Evolutionary conservation across 1,140 invertebrate genomes (phyloP).

Genomic region (Phortica variegata): DNA sequence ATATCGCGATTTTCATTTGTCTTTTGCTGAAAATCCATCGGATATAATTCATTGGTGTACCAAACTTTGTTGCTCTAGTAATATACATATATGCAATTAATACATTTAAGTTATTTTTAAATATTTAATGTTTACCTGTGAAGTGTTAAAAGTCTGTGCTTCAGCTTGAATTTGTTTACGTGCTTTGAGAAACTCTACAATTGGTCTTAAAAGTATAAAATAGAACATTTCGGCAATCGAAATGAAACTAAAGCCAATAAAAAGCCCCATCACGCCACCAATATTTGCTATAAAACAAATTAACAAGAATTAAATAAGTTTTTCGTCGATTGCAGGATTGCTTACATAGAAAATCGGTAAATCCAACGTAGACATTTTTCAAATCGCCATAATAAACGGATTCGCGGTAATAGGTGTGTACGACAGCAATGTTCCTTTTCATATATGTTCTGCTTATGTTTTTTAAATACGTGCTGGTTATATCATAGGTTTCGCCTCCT

Average conservation of each 20-base stretch:
- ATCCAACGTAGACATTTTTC: slow-evolving; percentile 73
- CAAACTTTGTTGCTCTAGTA: slow-evolving; percentile 13
- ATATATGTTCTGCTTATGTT: slow-evolving; percentile 37
- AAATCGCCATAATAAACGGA: slow-evolving; percentile 68
- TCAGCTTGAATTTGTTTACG: not conserved
- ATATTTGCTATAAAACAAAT: slow-evolving; percentile 66
- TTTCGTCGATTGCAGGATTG: not conserved
- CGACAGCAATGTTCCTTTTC: slow-evolving; percentile 64
- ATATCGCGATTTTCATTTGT: too few species aligned
- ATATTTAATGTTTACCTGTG: not conserved
- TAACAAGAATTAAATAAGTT: not conserved
- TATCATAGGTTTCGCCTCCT: slow-evolving; percentile 22
- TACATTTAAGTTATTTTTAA: not conserved
- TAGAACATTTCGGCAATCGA: slow-evolving; percentile 74
- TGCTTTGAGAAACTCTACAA: slow-evolving; percentile 30
- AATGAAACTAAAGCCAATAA: slow-evolving; percentile 78
- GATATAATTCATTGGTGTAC: slow-evolving; percentile 32
- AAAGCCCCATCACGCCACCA: slow-evolving; percentile 76
- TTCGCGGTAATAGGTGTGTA: slow-evolving; percentile 72
- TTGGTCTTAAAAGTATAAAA: slow-evolving; percentile 63
- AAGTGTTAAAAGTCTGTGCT: not conserved
- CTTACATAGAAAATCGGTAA: slow-evolving; percentile 73
- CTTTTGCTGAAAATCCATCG: too few species aligned
- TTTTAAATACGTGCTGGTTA: slow-evolving; percentile 25
- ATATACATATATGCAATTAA: not conserved